phyloP scores from a whole-genome alignment of 1,140 invertebrate species.

The Anastatus disparis region DNA sequence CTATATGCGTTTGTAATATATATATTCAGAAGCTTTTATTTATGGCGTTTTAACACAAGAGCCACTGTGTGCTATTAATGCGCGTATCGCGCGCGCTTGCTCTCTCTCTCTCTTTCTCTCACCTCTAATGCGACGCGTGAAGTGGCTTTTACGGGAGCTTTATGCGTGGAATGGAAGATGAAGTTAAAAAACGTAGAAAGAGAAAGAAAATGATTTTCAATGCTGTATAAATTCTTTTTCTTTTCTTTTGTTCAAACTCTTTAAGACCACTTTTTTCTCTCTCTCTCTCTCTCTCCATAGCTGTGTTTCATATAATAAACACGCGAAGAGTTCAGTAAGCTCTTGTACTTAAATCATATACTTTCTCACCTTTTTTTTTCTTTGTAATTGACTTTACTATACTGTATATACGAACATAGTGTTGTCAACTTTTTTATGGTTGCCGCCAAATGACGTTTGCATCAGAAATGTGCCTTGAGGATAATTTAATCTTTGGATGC shows the following conservation, averaged over 20 bases:
- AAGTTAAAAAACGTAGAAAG: neutral
- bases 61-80: constrained; percentile 38
- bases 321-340: neutral
- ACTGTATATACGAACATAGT: too few species aligned
- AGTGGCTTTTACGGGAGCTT: constrained; percentile 32
- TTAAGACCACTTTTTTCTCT: constrained; percentile 24
- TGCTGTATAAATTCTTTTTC: constrained; percentile 12
- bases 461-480: neutral
- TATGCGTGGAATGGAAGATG: neutral
- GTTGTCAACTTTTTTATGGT: constrained; percentile 31
- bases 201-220: constrained; percentile 15
- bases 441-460: constrained; percentile 4
- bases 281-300: neutral
- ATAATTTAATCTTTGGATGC: constrained; percentile 15
- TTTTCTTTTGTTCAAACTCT: constrained; percentile 24
- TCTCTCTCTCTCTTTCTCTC: too few species aligned
- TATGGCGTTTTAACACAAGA: constrained; percentile 33
- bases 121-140: constrained; percentile 34
- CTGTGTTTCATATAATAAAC: constrained; percentile 16
- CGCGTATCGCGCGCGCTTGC: constrained; percentile 29
- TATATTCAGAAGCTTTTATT: constrained; percentile 21
- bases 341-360: neutral
- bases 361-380: neutral
- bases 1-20: constrained; percentile 4
- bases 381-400: constrained; percentile 31